Evolutionary conservation across 2,888 invertebrate species (phyloP), one percentile per base, ranked within the genome.

Genomic region (Ferrisia virgata): DNA sequence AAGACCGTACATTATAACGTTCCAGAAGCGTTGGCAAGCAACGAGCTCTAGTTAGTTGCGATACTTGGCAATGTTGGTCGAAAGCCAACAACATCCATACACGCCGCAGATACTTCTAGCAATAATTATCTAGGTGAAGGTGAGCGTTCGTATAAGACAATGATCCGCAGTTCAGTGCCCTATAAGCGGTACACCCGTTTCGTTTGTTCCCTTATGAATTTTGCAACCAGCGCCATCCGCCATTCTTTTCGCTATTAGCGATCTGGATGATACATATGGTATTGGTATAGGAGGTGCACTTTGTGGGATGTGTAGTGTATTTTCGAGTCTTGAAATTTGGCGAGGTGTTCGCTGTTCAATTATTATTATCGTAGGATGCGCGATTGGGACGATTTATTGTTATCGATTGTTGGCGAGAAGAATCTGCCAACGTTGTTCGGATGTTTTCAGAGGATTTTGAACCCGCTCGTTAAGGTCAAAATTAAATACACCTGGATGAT

Each of bases 121-220:
- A 36, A 76, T 76, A 76, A 76, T 76, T 76, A 76, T 76, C 72
- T 76, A 76, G 72, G 72, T 76, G 72, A 76, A 76, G 72, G 72
- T 76, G 72, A 76, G 18, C 72, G 72, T 28, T 64, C 28, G 15
- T 36, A 76, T 9, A 76, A 76, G 72, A 76, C 72, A 76, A 76
- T 76, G 72, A 53, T 69, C 72, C 36, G 72, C 72, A 76, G 72
- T 76, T 76, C 72, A 76, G 36, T 76, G 72, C 72, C 72, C 72
- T 69, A 69, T 69, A 69, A 33, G 69, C 69, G 69, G 28, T 69
- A 33, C 69, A 53, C 22, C 53, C 53, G 53, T 53, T 53, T 53
- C 53, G 53, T 53, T 53, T 53, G 53, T 53, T 22, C 22, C n/a
- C 53, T 22, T 6, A 9, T 53, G 53, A 53, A 53, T 53, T n/a